Evolutionary conservation across 2,797 vertebrate species (phyloP).

Genomic region (Sciaenops ocellatus): DNA sequence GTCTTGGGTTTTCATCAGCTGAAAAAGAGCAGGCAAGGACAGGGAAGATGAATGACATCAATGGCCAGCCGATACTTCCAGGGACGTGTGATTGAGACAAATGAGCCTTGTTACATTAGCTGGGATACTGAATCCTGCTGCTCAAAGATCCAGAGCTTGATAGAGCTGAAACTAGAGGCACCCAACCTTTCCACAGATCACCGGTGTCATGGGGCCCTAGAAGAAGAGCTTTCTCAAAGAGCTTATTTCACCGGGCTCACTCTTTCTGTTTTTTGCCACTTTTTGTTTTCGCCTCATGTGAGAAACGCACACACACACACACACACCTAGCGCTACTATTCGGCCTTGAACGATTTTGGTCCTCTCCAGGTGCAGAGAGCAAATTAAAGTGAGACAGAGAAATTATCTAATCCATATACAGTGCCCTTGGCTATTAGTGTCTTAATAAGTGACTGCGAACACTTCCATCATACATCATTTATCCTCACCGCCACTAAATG

Average conservation of each 20-base stretch:
- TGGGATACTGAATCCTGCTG: conserved; percentile 84
- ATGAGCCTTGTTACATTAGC: conserved; percentile 88
- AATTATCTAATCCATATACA: conserved; percentile 69
- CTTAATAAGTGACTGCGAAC: conserved; percentile 60
- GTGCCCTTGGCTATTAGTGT: conserved; percentile 53
- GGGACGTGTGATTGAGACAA: conserved; percentile 88
- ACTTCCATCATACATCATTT: conserved; percentile 59
- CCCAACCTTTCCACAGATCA: conserved; percentile 84
- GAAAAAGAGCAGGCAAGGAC: conserved; percentile 85
- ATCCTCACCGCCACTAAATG: conserved; percentile 50
- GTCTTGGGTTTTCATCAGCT: conserved; percentile 78
- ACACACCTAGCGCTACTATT: conserved; percentile 2
- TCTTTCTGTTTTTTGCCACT: conserved; percentile 33
- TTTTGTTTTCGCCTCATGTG: conserved; percentile 38
- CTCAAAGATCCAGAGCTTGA: conserved; percentile 85
- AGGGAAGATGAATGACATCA: conserved; percentile 87
- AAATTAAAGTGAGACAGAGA: conserved; percentile 55
- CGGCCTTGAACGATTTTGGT: conserved; percentile 50
- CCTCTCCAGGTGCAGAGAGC: conserved; percentile 44
- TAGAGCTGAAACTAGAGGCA: conserved; percentile 87
- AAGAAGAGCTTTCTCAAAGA: conserved; percentile 62
- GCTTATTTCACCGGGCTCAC: conserved; percentile 40
- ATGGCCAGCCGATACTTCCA: conserved; percentile 84
- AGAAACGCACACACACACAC: conserved; percentile 20
- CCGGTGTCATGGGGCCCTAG: conserved; percentile 75